Conservation (phyloP, 2,888 invertebrate genomes). For the Maniola hyperantus region DNA sequence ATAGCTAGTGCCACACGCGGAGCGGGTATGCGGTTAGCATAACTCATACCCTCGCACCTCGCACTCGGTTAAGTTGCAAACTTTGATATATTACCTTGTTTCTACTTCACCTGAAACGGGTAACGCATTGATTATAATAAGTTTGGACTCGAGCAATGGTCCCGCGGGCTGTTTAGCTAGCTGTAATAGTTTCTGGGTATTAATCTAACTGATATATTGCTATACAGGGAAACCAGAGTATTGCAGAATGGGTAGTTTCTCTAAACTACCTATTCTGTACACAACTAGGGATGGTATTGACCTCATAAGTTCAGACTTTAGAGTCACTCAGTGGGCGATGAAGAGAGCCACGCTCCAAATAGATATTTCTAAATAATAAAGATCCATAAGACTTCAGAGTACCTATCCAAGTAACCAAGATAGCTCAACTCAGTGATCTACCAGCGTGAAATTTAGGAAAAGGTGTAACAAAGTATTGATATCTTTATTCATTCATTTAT, state of each 20-base stretch:
- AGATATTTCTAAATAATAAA: no score
- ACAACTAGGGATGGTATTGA: no score
- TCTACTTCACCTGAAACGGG: conserved; percentile 62
- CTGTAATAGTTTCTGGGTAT: conserved; percentile 36
- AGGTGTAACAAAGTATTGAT: no score
- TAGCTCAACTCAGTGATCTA: no score
- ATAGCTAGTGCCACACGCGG: conserved; percentile 36
- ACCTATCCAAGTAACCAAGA: no score
- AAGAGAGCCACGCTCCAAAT: no score
- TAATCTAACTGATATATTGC: conserved; percentile 35
- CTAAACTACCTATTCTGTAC: background rate
- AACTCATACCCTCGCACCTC: conserved; percentile 76
- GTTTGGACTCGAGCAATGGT: conserved; percentile 42
- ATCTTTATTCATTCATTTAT: no score
- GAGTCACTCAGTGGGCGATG: no score
- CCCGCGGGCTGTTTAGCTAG: conserved; percentile 38
- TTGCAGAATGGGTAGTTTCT: no score
- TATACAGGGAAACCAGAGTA: conserved; percentile 9
- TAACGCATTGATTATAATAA: conserved; percentile 48
- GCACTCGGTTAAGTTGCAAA: conserved; percentile 72
- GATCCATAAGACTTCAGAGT: no score
- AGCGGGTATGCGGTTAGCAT: conserved; percentile 70
- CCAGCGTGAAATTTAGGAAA: no score
- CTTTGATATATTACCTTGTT: conserved; percentile 72
- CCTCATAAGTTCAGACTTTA: no score